These are phyloP conservation scores for Dryocosmus kuriphilus DNA, from an alignment of 2,888 invertebrate genomes.

Conservation along the genomic window DNA sequence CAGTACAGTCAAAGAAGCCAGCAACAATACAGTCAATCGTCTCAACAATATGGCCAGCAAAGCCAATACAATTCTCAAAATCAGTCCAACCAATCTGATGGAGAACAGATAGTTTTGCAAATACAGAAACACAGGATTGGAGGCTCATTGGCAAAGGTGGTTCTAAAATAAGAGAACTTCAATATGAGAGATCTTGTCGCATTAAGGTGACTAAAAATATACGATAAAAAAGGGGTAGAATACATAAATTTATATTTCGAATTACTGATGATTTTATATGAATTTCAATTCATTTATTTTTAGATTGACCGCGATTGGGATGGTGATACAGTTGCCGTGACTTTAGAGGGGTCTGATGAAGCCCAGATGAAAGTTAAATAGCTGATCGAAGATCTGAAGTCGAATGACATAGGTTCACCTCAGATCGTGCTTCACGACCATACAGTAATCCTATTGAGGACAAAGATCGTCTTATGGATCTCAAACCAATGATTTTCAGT, in stretches of 20 bases:
- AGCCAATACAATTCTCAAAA: conserved; percentile 1
- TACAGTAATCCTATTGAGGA: background rate
- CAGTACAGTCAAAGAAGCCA: background rate
- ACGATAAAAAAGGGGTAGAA: conserved; percentile 62
- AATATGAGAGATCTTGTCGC: conserved; percentile 85
- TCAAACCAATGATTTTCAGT: background rate
- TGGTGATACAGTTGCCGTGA: conserved; percentile 69
- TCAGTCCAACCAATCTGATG: background rate
- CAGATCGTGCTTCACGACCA: background rate
- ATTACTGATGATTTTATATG: background rate
- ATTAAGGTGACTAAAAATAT: conserved; percentile 80
- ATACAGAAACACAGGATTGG: conserved; percentile 67
- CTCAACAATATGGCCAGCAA: background rate
- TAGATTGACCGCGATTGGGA: conserved; percentile 69
- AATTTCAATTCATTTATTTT: conserved; percentile 22
- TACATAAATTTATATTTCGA: background rate
- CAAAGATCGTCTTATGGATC: background rate
- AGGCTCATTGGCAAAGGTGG: conserved; percentile 87
- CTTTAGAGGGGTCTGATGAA: conserved; percentile 79
- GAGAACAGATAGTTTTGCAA: background rate
- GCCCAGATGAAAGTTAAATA: conserved; percentile 78
- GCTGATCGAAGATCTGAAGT: conserved; percentile 75
- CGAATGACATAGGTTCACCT: conserved; percentile 42
- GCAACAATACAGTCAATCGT: conserved; percentile 1
- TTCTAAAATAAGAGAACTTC: conserved; percentile 89